Conservation (phyloP, 2,797 vertebrate species). For the Petrocephalus schoutedeni region DNA sequence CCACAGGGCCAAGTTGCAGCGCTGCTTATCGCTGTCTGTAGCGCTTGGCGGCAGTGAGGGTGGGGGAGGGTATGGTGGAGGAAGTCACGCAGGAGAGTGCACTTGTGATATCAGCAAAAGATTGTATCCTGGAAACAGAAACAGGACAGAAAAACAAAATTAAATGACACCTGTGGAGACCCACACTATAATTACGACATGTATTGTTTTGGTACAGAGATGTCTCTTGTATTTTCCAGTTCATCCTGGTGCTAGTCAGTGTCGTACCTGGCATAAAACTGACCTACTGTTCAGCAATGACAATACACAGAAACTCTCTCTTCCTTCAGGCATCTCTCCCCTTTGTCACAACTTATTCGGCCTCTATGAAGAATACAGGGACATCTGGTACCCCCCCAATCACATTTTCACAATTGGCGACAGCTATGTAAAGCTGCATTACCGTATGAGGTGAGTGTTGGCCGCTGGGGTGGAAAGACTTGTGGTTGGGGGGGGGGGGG, state of each 20-base stretch:
- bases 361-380: conserved; percentile 74
- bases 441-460: conserved; percentile 86
- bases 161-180: neutral
- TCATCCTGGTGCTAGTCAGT: neutral
- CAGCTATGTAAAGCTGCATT: conserved; percentile 75
- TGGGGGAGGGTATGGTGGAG: neutral
- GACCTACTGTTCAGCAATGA: neutral
- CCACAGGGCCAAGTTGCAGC: neutral
- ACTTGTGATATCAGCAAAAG: neutral
- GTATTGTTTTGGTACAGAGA: neutral
- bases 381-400: conserved; percentile 85
- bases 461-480: neutral
- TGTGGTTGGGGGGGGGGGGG: neutral
- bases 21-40: neutral
- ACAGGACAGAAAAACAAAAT: neutral
- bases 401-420: conserved; percentile 77
- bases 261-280: neutral
- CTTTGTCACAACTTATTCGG: conserved; percentile 91
- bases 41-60: neutral
- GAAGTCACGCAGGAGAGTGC: neutral
- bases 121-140: neutral
- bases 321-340: conserved; percentile 79
- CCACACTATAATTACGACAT: neutral
- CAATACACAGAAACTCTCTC: neutral
- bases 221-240: neutral